Evolutionary conservation across 1,140 invertebrate species (phyloP).

Genomic region (Leptoteleia sp.): DNA sequence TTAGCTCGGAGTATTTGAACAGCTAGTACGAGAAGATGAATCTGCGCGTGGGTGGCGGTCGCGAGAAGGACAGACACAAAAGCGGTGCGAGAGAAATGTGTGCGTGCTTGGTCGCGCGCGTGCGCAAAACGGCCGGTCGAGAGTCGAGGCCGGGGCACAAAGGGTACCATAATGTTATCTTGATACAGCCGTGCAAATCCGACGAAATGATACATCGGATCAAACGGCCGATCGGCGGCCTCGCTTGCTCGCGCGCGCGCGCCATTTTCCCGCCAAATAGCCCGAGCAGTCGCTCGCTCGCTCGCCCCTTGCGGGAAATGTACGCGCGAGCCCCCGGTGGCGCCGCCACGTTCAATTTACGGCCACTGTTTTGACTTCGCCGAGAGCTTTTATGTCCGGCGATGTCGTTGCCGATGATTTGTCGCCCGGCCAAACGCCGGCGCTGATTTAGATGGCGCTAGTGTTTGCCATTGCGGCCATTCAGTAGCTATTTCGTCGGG

Average conservation of each 20-base stretch:
- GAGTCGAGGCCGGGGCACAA: conserved; percentile 4
- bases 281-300: too few relatives aligned
- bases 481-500: conserved; percentile 46
- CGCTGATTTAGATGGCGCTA: conserved; percentile 53
- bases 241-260: too few relatives aligned
- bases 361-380: conserved; percentile 24
- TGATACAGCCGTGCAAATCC: conserved; percentile 58
- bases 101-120: conserved; percentile 32
- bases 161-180: conserved; percentile 50
- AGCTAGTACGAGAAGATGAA: conserved; percentile 66
- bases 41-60: conserved; percentile 61
- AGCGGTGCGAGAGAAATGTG: conserved; percentile 38
- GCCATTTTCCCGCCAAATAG: conserved; percentile 37
- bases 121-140: too few relatives aligned
- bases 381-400: conserved; percentile 43
- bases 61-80: conserved; percentile 41
- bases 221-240: conserved; percentile 28
- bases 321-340: background rate
- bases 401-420: conserved; percentile 55
- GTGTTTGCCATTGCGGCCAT: conserved; percentile 44
- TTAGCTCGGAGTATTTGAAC: conserved; percentile 70
- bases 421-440: conserved; percentile 16
- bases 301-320: conserved; percentile 6
- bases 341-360: conserved; percentile 34
- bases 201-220: conserved; percentile 61